Percentiles rank a stretch among this genome's conserved stretches.
These are phyloP conservation scores for Acrobasis suavella DNA, from an alignment of 2,888 invertebrate species.

Conservation along the genomic window DNA sequence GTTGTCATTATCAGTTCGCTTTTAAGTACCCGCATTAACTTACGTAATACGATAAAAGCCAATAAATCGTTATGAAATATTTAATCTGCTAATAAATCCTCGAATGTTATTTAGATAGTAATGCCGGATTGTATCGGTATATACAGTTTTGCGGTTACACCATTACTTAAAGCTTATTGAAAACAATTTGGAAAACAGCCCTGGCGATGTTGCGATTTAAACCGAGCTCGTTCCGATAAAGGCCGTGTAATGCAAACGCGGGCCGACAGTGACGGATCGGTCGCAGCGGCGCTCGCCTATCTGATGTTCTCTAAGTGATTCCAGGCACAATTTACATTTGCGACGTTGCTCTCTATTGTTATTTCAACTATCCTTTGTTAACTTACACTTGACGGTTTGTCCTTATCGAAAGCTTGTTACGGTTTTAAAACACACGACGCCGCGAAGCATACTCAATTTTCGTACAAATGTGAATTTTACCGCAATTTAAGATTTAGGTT, in stretches of 20 bases:
- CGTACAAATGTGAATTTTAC: slow-evolving; percentile 25
- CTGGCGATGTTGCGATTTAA: slow-evolving; percentile 77
- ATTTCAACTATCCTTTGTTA: slow-evolving; percentile 68
- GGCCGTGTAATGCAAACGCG: slow-evolving; percentile 78
- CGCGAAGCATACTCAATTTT: slow-evolving; percentile 25
- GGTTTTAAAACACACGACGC: slow-evolving; percentile 33
- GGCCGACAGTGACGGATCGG: slow-evolving; percentile 80
- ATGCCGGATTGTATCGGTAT: slow-evolving; percentile 51
- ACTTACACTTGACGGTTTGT: slow-evolving; percentile 45
- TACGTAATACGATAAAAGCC: slow-evolving; percentile 69
- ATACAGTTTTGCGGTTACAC: slow-evolving; percentile 59
- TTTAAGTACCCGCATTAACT: slow-evolving; percentile 62
- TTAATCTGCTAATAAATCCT: slow-evolving; percentile 67
- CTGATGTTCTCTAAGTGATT: slow-evolving; percentile 81
- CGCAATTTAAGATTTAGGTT: slow-evolving; percentile 31
- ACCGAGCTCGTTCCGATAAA: slow-evolving; percentile 73
- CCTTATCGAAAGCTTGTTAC: slow-evolving; percentile 37
- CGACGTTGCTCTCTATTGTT: slow-evolving; percentile 73
- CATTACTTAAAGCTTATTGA: slow-evolving; percentile 76
- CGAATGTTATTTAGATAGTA: slow-evolving; percentile 56
- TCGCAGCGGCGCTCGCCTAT: slow-evolving; percentile 74
- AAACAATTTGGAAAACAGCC: slow-evolving; percentile 80
- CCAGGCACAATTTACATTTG: slow-evolving; percentile 76
- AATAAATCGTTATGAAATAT: slow-evolving; percentile 69
- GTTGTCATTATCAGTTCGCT: slow-evolving; percentile 62